Evolutionary conservation across 2,888 invertebrate genomes (phyloP), one percentile per base, ranked within the genome.

Genomic region (Hedychridium roseum): DNA sequence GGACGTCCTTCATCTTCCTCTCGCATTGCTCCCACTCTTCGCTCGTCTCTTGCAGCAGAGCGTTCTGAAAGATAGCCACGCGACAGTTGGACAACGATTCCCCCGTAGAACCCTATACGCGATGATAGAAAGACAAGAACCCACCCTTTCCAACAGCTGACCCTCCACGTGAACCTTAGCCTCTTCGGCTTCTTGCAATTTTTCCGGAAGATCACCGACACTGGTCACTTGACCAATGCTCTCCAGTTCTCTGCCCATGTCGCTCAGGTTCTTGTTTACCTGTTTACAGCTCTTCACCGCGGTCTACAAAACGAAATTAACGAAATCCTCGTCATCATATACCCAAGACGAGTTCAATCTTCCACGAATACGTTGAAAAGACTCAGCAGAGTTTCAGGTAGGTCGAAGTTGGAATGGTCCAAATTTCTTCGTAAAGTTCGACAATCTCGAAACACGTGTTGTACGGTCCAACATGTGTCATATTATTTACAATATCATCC

Each of bases 21-120:
- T 96, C 95, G 80, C 94, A 96, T 79, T 96, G 92, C 76, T 95
- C 94, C 93, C 96, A 96, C 82, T 96, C 95, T 77, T 95, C 94
- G 36, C 91, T 89, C 41, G 94, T 88, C 81, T 96, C 96, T 84
- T 92, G 92, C 50, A 96, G 83, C 64, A 94, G 81, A 34, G 92
- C 90, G 75, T 91, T 90, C 93, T 93, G 80, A 49, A 63, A 64
- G 26, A 36, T 3, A 40, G 7, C n/a, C 17, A 35, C 18, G 47
- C 36, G 27, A 6, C 3, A 2, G 15, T 7, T 35, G 9, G n/a
- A n/a, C n/a, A n/a, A n/a, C n/a, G n/a, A n/a, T n/a, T n/a, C n/a
- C n/a, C n/a, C n/a, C n/a, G n/a, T n/a, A n/a, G n/a, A n/a, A n/a
- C n/a, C n/a, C n/a, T n/a, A n/a, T n/a, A n/a, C n/a, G 28, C 21